phyloP scores from a whole-genome alignment of 92 coral and sea anemone species.

The Palythoa heliodiscus region DNA sequence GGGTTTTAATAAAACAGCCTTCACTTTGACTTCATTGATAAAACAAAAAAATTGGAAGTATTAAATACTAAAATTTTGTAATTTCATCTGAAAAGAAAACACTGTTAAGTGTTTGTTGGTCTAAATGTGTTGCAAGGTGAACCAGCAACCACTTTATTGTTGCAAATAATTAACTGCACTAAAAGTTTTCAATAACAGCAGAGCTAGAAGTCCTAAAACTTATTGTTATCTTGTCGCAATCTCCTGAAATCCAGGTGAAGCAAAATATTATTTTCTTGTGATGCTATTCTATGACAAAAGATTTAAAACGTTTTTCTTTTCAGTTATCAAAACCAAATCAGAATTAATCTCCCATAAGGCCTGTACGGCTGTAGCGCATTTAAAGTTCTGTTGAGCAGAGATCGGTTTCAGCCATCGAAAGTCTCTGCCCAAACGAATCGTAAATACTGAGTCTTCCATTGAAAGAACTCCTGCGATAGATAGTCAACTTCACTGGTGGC shows the following conservation, averaged over 20 bases:
- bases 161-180: not conserved
- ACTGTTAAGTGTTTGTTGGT: not conserved
- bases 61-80: not conserved
- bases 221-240: not conserved
- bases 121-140: not conserved
- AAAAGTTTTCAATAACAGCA: not conserved
- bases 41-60: not conserved
- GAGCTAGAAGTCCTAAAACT: not conserved
- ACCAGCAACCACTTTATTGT: not conserved
- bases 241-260: not conserved
- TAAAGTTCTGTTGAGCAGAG: slow-evolving; percentile 40
- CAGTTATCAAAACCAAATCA: not conserved
- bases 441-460: slow-evolving; percentile 40
- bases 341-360: not conserved
- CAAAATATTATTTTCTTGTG: not conserved
- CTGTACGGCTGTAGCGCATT: not conserved
- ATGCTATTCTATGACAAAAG: not conserved
- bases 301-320: not conserved
- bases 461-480: slow-evolving; percentile 30
- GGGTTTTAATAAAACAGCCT: not conserved
- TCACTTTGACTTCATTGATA: not conserved
- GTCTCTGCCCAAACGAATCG: slow-evolving; percentile 32
- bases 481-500: slow-evolving; percentile 17
- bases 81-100: not conserved
- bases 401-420: slow-evolving; percentile 40